A percentile compares a stretch with the other conserved stretches of the same genome.
Evolutionary conservation across 2,888 invertebrate genomes (phyloP).

Genomic region (Anagyrus pseudococci): DNA sequence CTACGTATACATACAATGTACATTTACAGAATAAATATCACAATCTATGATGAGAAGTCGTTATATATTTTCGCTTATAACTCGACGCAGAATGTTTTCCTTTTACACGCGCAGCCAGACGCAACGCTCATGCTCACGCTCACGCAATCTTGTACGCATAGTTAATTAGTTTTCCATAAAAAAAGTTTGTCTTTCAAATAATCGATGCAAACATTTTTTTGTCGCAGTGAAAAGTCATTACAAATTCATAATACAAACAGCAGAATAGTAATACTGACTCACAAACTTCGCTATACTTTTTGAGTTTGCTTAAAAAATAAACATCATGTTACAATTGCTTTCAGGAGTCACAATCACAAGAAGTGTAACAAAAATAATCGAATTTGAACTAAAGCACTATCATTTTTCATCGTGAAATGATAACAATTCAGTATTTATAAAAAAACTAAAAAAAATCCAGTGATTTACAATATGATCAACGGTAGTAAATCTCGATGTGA

Average conservation of each 20-base stretch:
- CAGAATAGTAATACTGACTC: conserved; percentile 36
- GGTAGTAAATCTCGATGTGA: no score
- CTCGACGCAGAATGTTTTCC: conserved; percentile 12
- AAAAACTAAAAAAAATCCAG: no score
- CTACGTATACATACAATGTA: conserved; percentile 44
- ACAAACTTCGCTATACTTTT: no score
- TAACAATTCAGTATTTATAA: no score
- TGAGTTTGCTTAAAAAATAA: no score
- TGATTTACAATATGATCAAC: no score
- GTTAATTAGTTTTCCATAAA: conserved; percentile 14
- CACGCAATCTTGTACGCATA: conserved; percentile 23
- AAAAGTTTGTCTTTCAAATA: conserved; percentile 24
- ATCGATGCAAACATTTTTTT: conserved; percentile 28
- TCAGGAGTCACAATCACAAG: no score
- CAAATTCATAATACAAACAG: conserved; percentile 14
- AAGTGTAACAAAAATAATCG: no score
- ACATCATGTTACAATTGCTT: no score
- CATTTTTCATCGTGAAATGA: no score
- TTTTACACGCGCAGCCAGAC: conserved; percentile 23
- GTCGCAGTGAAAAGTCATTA: conserved; percentile 17
- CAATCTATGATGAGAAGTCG: conserved; percentile 56
- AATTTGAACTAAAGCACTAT: no score
- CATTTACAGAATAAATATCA: conserved; percentile 54
- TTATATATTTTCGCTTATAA: conserved; percentile 24
- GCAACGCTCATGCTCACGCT: conserved; percentile 37